Base-by-base conservation (phyloP, 1,140 invertebrate species). In the Rhagoletis pomonella region DNA sequence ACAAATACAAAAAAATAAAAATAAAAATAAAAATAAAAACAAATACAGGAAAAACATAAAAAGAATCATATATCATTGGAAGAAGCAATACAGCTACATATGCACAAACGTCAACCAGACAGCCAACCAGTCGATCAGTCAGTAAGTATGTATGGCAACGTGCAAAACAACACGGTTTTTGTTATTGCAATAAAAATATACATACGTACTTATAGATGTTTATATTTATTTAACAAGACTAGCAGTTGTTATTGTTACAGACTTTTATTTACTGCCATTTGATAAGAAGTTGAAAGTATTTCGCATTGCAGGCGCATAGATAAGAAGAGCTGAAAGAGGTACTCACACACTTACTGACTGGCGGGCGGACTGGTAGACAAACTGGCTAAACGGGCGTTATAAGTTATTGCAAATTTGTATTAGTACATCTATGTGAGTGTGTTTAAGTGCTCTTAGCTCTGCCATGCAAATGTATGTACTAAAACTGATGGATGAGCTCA, bases 221-320 rank as follows among this genome's bases (percentile, higher is more conserved):
- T 55, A 50, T 19, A 1, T 55, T 81, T 81, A 12, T 81, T 55
- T n/a, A 19, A 19, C 17, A 7, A 7, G 47, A 19, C 9, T 50
- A 14, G 50, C 50, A 7, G 47, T 55, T 81, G n/a, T 55, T 81
- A 29, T 81, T 81, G 73, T 81, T 81, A 81, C 50, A 55, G 73
- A 19, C 73, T 44, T 81, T 81, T 81, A 81, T 81, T 81, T 81
- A 55, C 73, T 58, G 47, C 73, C n/a, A 81, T 55, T 81, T 81
- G 73, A 81, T 81, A 81, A 81, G 73, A 77, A 81, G 47, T 81
- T 81, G 73, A 81, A 81, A 81, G 73, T 47, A 81, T 81, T 81
- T 81, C 73, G 73, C 73, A 81, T 81, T 81, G 73, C 73, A 81
- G 73, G 73, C 73, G 73, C 73, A 81, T 81, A 81, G 73, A 81